Conservation (phyloP, 2,888 invertebrate species). For the Helicoverpa assulta region DNA sequence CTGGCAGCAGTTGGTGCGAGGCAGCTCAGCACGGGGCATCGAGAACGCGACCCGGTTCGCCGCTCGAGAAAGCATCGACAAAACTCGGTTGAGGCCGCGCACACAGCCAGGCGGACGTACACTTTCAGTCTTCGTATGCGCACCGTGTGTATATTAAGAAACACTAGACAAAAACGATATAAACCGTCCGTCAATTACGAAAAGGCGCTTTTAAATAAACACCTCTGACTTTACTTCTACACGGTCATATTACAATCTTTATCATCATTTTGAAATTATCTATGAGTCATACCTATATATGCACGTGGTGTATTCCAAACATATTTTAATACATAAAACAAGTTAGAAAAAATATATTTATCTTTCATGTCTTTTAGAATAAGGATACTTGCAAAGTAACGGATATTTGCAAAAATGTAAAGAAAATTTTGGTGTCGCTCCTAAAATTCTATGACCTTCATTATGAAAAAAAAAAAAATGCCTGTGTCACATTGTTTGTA, state of each 20-base stretch:
- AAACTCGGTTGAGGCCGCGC: slow-evolving; percentile 90
- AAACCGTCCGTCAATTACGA: slow-evolving; percentile 67
- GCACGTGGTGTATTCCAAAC: slow-evolving; percentile 10
- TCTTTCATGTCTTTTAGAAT: too few relatives aligned
- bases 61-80: slow-evolving; percentile 90
- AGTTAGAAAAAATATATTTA: not conserved
- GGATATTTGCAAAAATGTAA: slow-evolving; percentile 1
- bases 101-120: slow-evolving; percentile 83
- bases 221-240: slow-evolving; percentile 9
- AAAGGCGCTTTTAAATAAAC: slow-evolving; percentile 55
- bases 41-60: slow-evolving; percentile 90
- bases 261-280: slow-evolving; percentile 2
- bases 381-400: not conserved
- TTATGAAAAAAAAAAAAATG: slow-evolving; percentile 40
- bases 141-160: slow-evolving; percentile 73
- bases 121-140: slow-evolving; percentile 83
- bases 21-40: slow-evolving; percentile 82
- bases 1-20: slow-evolving; percentile 65
- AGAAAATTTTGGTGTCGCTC: slow-evolving; percentile 27
- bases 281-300: not conserved
- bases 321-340: not conserved
- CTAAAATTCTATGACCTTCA: slow-evolving; percentile 46
- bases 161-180: slow-evolving; percentile 70
- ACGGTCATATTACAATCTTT: slow-evolving; percentile 10
- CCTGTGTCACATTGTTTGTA: slow-evolving; percentile 66